Base-by-base conservation (phyloP, 2,888 invertebrate species). In the Synergus laeviventris region DNA sequence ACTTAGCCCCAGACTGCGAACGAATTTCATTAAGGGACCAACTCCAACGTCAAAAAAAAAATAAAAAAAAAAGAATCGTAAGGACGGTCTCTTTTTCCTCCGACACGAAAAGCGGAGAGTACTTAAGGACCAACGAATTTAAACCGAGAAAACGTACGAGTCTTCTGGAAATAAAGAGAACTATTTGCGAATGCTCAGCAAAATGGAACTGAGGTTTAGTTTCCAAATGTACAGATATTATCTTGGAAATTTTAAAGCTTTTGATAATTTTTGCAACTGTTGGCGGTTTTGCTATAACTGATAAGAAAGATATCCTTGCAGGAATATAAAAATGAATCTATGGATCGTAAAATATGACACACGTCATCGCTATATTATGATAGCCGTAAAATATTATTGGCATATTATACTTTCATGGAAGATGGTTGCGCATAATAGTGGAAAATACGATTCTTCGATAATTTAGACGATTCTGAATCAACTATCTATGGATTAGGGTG, bases 1-100 rank as follows among this genome's bases (percentile, higher is more conserved):
- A n/a, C 73, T 73, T 56, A 24, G 31, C 73, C 73, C 16, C 54
- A 73, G 73, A 70, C 38, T 76, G 66, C 78, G 78, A 81, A 81
- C 74, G 81, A 84, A 84, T 84, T 84, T 84, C 85, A 83, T 84
- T 84, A 84, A 82, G 79, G 81, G 81, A 66, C 79, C 82, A 79
- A 82, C 80, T 79, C 79, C 79, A 77, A 64, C 80, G 80, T 79
- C 77, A 79, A 81, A 80, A 84, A 84, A 84, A 81, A n/a, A n/a
- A n/a, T n/a, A n/a, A n/a, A 80, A 84, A 83, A 84, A 80, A 74
- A 81, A 74, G 74, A 76, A 70, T 78, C 73, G 64, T 42, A 74
- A 62, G 76, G 78, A 76, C 75, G 78, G 73, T 77, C n/a, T 21
- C n/a, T 56, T 21, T 18, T 56, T 42, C 74, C 70, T 77, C 64